A percentile compares a stretch with the other conserved stretches of the same genome.
Evolutionary conservation across 2,888 invertebrate genomes (phyloP).

Genomic region (Pelosia muscerda): DNA sequence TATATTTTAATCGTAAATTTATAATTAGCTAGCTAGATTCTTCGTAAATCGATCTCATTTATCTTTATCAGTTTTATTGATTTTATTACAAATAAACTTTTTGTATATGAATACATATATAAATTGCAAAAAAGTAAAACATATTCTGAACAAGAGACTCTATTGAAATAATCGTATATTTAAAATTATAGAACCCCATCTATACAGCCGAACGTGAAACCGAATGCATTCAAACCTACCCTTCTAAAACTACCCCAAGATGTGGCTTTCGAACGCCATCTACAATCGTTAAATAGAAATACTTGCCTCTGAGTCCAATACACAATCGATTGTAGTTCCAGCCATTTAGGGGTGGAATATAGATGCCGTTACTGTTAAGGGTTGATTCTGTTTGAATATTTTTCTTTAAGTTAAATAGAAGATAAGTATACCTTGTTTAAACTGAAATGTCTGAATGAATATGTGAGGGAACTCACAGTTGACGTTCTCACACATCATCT

Average conservation of each 20-base stretch:
- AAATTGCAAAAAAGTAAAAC: no score
- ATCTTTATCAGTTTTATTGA: no score
- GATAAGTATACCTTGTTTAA: no score
- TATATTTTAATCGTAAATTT: no score
- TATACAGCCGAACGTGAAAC: conserved; percentile 26
- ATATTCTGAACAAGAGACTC: background rate
- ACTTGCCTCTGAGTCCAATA: conserved; percentile 28
- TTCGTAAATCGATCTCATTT: no score
- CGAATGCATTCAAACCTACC: conserved; percentile 17
- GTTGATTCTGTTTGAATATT: conserved; percentile 8
- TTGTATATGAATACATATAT: no score
- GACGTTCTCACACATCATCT: no score
- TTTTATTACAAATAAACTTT: no score
- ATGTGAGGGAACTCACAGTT: no score
- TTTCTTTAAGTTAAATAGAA: no score
- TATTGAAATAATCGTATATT: background rate
- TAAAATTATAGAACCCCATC: conserved; percentile 34
- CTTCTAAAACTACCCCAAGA: conserved; percentile 47
- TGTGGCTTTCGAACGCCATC: conserved; percentile 64
- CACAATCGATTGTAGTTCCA: conserved; percentile 60
- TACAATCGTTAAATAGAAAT: conserved; percentile 42
- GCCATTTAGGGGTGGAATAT: conserved; percentile 58
- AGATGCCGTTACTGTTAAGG: conserved; percentile 65
- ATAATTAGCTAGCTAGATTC: no score
- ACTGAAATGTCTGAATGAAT: no score